Base-by-base conservation (phyloP, 2,888 invertebrate species). In the Cybosia mesomella region DNA sequence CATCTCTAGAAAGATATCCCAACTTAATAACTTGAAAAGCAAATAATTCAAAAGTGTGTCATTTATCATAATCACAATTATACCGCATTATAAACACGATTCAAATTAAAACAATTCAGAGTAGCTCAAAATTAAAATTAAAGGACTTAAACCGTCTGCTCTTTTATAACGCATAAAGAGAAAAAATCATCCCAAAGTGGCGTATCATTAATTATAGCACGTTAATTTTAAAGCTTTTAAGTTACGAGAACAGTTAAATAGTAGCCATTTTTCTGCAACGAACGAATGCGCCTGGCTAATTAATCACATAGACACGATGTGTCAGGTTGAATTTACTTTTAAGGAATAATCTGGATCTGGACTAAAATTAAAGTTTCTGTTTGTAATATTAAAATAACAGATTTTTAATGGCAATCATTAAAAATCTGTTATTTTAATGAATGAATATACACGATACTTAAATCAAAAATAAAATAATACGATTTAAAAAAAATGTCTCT, bases 191-290 rank as follows among this genome's bases (percentile, higher is more conserved):
- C 28, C 39, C 28, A 70, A 69, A 71, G 39, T 49, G 66, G 59
- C 65, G 36, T 64, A 68, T 54, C 68, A 72, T 77, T 66, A 72
- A 74, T 77, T 70, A 77, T 74, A 72, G 59, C 68, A 74, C 67
- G 72, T 70, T 75, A 77, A 68, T 77, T 77, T 77, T 68, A 74
- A 75, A 74, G 71, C 77, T 75, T 68, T 77, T 75, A 72, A 77
- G 72, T 77, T 74, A 70, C 71, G 67, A 63, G 66, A 54, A 21
- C 34, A 71, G 60, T 67, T 76, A 74, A 58, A 77, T 75, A 64
- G 59, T 5, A 3, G 66, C 71, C 58, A 76, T 77, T 70, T 77
- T 74, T 77, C 77, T 76, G 70, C 75, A 65, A 64, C 53, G 74
- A 55, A 72, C 76, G 58, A 74, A 72, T 76, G 70, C 72, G 72